Conservation (phyloP, 2,797 vertebrate species). For the Sebastes cheni region DNA sequence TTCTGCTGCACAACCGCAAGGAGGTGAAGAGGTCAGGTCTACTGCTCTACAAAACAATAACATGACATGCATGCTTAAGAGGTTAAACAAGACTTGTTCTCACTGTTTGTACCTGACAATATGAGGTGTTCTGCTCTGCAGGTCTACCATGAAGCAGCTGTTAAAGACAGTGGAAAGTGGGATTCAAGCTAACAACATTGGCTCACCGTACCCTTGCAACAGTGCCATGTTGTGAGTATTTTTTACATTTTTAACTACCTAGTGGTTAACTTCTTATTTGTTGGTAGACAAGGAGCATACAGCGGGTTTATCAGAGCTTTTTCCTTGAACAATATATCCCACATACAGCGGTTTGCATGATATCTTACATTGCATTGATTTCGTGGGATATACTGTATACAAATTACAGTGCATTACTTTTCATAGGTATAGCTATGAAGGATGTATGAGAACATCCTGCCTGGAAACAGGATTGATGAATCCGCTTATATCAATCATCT, state of each 20-base stretch:
- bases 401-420: background rate
- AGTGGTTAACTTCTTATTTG: background rate
- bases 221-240: slow-evolving; percentile 71
- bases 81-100: background rate
- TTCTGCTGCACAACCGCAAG: slow-evolving; percentile 91
- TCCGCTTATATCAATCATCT: fast-evolving
- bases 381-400: fast-evolving
- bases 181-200: slow-evolving; percentile 84
- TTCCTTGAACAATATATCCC: background rate
- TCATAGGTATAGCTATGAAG: fast-evolving
- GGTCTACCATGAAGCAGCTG: slow-evolving; percentile 91
- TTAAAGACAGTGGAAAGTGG: slow-evolving; percentile 87
- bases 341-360: no score
- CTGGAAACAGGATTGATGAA: background rate
- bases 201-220: slow-evolving; percentile 70
- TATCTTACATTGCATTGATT: no score
- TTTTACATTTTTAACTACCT: background rate
- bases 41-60: background rate
- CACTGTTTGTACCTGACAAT: background rate
- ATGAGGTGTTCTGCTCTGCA: slow-evolving; percentile 50
- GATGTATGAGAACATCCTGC: background rate
- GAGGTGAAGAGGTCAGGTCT: slow-evolving; percentile 90
- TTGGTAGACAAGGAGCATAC: fast-evolving
- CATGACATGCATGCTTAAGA: background rate
- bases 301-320: fast-evolving